Base-by-base conservation (phyloP, 2,888 invertebrate species). In the Epistrophella euchroma region DNA sequence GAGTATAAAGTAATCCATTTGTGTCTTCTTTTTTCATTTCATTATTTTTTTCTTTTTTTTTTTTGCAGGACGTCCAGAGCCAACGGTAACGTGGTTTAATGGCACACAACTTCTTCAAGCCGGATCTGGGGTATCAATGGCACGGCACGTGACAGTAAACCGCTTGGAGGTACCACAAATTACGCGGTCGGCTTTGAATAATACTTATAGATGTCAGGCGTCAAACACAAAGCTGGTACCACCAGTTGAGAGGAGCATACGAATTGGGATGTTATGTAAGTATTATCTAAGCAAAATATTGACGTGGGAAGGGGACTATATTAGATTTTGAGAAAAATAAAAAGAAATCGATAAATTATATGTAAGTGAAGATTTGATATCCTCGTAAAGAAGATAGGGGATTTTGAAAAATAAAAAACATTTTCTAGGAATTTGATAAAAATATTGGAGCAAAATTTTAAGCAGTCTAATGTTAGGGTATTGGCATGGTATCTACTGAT, bases 171-270 rank as follows among this genome's bases (percentile, higher is more conserved):
- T 97, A 88, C 94, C 95, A 19, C 94, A 95, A 88, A 94, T 97
- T 74, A 95, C 94, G 88, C 94, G 97, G 88, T 95, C 95, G 84
- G 96, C 97, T 89, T 94, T 97, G 78, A 97, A 97, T 92, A 96
- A 96, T 50, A 96, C 97, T 40, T 97, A 96, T 93, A 97, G 96
- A 92, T 97, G 97, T 91, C 95, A 97, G 92, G 97, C 97, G 13
- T 95, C 96, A 78, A 97, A 97, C 91, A 97, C 97, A 56, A 96
- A 97, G 92, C 94, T 97, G 84, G 96, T 96, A 91, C 95, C 96
- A 91, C 97, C 97, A 1, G 94, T 96, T 76, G 97, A 97, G 92
- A 96, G 96, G 91, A 96, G 95, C 88, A 96, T 97, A 89, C 94
- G 96, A 89, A 94, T 97, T 89, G 97, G 97, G 92, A 95, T 97